Conservation (phyloP, 2,113 vertebrate species). For the Daubentonia madagascariensis region DNA sequence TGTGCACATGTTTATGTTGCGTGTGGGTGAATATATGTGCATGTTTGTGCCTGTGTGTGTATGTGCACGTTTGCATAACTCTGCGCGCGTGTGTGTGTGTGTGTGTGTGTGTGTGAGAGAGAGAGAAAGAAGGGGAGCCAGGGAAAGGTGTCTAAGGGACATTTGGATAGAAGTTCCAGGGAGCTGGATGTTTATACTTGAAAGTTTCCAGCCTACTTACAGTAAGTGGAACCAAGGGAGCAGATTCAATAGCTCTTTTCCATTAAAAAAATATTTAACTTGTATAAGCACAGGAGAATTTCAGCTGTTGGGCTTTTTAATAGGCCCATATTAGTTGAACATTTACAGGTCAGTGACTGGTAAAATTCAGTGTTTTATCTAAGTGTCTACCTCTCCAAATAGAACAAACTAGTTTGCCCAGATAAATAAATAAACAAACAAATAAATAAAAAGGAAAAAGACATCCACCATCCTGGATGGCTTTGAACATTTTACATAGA, state of each 20-base stretch:
- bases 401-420: background rate
- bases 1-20: background rate
- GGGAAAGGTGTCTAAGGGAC: background rate
- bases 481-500: background rate
- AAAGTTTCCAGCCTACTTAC: background rate
- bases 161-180: background rate
- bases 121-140: too few species aligned
- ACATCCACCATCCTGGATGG: background rate
- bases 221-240: background rate
- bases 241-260: background rate
- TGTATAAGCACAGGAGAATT: constrained; percentile 19
- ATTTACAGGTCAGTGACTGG: background rate
- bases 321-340: background rate
- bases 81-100: too few species aligned
- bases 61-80: background rate
- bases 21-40: background rate
- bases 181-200: background rate
- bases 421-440: background rate
- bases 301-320: background rate
- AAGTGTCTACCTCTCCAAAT: background rate
- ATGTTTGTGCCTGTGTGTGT: too few species aligned
- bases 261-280: background rate
- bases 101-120: background rate
- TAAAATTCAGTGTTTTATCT: background rate
- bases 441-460: background rate